phyloP scores from a whole-genome alignment of 2,797 vertebrate genomes.

The Pseudochromis fuscus region DNA sequence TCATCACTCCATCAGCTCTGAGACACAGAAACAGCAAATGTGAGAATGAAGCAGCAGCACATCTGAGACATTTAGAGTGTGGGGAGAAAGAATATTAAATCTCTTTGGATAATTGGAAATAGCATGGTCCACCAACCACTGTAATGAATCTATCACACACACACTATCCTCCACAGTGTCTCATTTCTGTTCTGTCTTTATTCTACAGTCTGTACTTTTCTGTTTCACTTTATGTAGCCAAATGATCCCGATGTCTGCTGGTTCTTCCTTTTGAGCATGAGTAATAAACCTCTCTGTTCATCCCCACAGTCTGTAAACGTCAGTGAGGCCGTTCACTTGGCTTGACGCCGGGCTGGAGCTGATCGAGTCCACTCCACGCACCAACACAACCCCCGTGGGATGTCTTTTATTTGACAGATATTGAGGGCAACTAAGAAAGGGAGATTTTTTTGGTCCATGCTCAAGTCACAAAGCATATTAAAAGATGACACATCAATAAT shows the following conservation, averaged over 20 bases:
- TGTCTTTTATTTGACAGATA: constrained; percentile 18
- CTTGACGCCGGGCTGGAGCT: constrained; percentile 1
- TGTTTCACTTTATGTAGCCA: constrained; percentile 31
- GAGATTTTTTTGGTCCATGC: not conserved
- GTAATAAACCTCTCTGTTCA: constrained; percentile 53
- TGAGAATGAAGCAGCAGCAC: constrained; percentile 12
- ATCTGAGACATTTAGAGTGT: constrained; percentile 9
- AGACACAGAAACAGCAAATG: constrained; percentile 9
- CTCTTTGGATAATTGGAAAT: not conserved
- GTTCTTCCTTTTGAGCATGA: too few relatives aligned
- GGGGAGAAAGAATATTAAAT: not conserved
- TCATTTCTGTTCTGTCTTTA: constrained; percentile 29
- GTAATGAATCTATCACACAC: constrained; percentile 11
- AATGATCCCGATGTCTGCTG: constrained; percentile 40
- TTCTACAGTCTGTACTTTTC: constrained; percentile 28
- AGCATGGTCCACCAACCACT: constrained; percentile 3
- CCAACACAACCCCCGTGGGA: constrained; percentile 11
- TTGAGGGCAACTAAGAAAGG: not conserved
- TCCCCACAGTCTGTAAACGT: constrained; percentile 12
- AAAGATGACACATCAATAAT: not conserved
- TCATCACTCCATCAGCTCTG: constrained; percentile 97
- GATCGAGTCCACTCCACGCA: constrained; percentile 21
- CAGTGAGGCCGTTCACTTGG: constrained; percentile 28
- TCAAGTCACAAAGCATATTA: constrained; percentile 10
- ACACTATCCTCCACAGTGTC: constrained; percentile 11